Evolutionary conservation across 2,113 vertebrate species (phyloP).

Genomic region (Channa argus): DNA sequence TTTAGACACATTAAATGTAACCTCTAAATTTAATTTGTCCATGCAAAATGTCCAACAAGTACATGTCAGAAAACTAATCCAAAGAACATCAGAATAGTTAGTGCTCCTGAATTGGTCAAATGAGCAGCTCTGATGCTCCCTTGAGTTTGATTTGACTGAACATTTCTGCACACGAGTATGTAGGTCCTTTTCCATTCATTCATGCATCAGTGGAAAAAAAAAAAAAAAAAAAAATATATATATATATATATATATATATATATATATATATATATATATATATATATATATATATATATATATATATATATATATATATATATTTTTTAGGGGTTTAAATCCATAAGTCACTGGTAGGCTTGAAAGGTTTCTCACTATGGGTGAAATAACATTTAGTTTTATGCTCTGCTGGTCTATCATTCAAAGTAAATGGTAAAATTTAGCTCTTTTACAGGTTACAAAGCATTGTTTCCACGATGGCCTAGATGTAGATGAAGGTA

Average conservation of each 20-base stretch:
- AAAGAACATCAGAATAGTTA: not conserved
- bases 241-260: no score
- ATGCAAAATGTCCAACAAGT: no score
- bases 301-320: no score
- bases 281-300: no score
- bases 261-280: no score
- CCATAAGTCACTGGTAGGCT: not conserved
- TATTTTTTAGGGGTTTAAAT: not conserved
- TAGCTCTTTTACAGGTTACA: not conserved
- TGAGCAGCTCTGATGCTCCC: not conserved
- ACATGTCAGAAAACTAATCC: not conserved
- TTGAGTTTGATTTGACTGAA: not conserved
- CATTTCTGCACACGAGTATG: slow-evolving; percentile 12
- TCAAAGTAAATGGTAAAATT: not conserved
- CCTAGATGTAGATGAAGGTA: not conserved
- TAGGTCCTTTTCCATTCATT: not conserved
- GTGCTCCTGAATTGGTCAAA: not conserved
- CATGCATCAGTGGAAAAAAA: no score
- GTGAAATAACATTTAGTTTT: not conserved
- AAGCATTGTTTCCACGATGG: not conserved
- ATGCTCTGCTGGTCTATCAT: not conserved
- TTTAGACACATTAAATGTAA: not conserved
- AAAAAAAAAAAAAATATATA: no score
- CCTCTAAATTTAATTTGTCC: not conserved
- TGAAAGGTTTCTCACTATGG: not conserved